Evolutionary conservation across 2,113 vertebrate species (phyloP), one percentile per base, ranked within the genome.

Genomic region (Passerina amoena): DNA sequence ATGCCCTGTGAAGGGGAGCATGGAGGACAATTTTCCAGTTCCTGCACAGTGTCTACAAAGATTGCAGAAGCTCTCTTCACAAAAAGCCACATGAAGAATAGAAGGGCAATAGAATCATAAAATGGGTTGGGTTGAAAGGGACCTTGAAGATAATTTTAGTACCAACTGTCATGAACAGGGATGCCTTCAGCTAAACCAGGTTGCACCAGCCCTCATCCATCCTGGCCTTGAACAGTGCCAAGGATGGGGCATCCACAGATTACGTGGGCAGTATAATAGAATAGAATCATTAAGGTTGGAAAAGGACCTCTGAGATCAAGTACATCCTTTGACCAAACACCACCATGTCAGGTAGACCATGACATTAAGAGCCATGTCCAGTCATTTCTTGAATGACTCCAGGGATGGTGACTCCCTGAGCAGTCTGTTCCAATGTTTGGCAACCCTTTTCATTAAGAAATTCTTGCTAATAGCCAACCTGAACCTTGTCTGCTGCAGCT

Each of bases 321-420:
- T 56, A 14, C 16, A 21, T 16, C 25, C 31, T 85, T 57, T 30
- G 25, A 42, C 31, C 21, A 42, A 68, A 27, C 18, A 60, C 33
- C 11, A 27, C n/a, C 14, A 12, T 25, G 53, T 50, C 37, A 35
- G 16, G 19, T 75, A 48, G 25, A 59, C 16, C 20, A 25, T 42
- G 35, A 11, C 37, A 17, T 50, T 76, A 50, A 66, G 25, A 50
- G 35, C 25, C 20, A 20, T 0, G 0, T 66, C 9, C 61, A 21
- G 25, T 75, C 25, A 59, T 37, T 59, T 59, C 61, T 42, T 35
- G 21, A 66, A 31, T 24, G 28, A 13, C 20, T 50, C 2, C 31
- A 50, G 31, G 61, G 27, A 30, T 59, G 35, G 13, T 50, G 21
- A 31, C 7, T 50, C 21, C 13, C 31, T 59, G 25, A 42, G 17